Percentiles rank a stretch among this genome's conserved stretches.
These are phyloP conservation scores for Crossocerus cetratus DNA, from an alignment of 2,888 invertebrate species.

Conservation along the genomic window DNA sequence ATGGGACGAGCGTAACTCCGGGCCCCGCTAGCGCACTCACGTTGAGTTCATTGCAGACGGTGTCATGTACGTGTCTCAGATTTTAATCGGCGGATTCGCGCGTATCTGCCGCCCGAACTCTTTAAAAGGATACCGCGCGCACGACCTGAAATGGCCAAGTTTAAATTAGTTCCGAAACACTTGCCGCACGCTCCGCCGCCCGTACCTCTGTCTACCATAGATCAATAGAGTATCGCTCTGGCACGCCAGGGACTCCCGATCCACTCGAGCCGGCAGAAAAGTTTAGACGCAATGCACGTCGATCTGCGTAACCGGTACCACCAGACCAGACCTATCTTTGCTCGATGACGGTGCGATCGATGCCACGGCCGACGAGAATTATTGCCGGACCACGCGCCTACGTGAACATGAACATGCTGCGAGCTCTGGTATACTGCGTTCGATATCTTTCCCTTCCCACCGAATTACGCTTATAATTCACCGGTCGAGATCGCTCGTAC, in stretches of 20 bases:
- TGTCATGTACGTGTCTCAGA: conserved; percentile 49
- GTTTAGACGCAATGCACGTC: too few relatives aligned
- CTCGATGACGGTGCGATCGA: not conserved
- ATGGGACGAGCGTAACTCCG: not conserved
- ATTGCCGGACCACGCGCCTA: not conserved
- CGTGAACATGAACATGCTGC: not conserved
- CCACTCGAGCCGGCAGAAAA: too few relatives aligned
- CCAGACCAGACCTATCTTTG: not conserved
- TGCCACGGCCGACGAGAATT: not conserved
- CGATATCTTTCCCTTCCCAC: not conserved
- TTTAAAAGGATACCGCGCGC: conserved; percentile 59
- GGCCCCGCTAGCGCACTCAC: not conserved
- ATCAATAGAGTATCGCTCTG: conserved; percentile 50
- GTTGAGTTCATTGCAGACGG: conserved; percentile 24
- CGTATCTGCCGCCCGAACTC: conserved; percentile 35
- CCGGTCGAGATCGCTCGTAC: not conserved
- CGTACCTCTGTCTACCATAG: conserved; percentile 61
- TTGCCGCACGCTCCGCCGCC: conserved; percentile 62
- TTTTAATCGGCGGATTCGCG: conserved; percentile 53
- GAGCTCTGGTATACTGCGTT: not conserved
- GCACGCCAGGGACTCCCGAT: conserved; percentile 1
- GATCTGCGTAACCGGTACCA: not conserved
- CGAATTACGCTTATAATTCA: not conserved
- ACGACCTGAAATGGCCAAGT: conserved; percentile 60
- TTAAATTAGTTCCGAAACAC: conserved; percentile 74